Base-by-base conservation (phyloP, 2,888 invertebrate species). In the Standfussiana lucernea region DNA sequence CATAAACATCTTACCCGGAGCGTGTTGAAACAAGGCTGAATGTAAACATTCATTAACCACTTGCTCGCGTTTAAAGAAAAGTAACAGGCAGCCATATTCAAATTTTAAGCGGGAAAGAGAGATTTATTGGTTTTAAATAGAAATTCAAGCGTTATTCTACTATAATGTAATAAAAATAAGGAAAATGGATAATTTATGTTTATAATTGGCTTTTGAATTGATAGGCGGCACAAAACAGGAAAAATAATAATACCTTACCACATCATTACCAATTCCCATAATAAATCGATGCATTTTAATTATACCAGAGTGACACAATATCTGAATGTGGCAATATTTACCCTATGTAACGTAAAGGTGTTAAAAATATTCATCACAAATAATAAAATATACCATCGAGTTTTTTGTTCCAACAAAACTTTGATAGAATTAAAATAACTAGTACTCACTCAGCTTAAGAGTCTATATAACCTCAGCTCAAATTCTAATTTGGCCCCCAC, bases 11-110 rank as follows among this genome's bases (percentile, higher is more conserved):
- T 80, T 73, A 72, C n/a, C 42, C 56, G 53, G 42, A 67, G 75
- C 64, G 78, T 91, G 93, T 92, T 93, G 88, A 90, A 90, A 91
- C 79, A 83, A 85, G 79, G 86, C 87, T 82, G 80, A 89, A 85
- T 91, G 89, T 90, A 90, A 90, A 90, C 90, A 90, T 72, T 80
- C 80, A 64, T 77, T 72, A 77, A 72, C 79, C 82, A 77, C 82
- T 85, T 84, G 85, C 74, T 77, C 62, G 32, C 68, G 77, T 78
- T 76, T 79, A 79, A 80, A 85, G 84, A 89, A 88, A 89, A 89
- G 81, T 75, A 88, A 88, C 88, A 90, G 87, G 88, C 84, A 28
- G 88, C 89, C 90, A 90, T 90, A 72, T 87, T 90, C 80, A 84
- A 84, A 80, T 79, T 79, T 77, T 66, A 75, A 84, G 71, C 75